Evolutionary conservation across 1,140 invertebrate species (phyloP).

Genomic region (Ooceraea biroi): DNA sequence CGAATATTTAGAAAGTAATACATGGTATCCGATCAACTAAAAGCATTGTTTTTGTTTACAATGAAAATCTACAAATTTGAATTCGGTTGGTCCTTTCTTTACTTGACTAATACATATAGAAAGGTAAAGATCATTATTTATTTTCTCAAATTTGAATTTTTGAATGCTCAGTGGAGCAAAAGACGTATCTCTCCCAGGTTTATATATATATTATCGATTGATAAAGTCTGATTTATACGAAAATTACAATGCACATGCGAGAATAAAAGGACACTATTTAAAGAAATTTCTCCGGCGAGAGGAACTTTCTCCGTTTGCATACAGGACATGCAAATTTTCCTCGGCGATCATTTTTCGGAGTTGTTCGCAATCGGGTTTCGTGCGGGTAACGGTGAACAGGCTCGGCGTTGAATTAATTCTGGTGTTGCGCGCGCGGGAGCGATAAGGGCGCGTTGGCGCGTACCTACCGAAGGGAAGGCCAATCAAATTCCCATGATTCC

Average conservation of each 20-base stretch:
- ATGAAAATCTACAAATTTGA: too few relatives aligned
- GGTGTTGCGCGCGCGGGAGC: constrained; percentile 37
- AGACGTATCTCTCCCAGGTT: neutral
- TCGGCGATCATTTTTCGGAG: constrained; percentile 12
- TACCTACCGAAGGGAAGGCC: constrained; percentile 72
- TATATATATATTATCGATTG: neutral
- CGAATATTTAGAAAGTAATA: neutral
- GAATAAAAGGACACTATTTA: constrained; percentile 5
- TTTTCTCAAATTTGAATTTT: too few relatives aligned
- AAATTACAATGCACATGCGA: neutral
- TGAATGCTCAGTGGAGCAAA: too few relatives aligned
- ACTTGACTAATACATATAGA: too few relatives aligned
- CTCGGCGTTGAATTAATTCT: constrained; percentile 44
- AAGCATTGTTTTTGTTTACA: neutral
- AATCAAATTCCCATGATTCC: constrained; percentile 87
- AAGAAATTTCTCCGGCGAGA: neutral
- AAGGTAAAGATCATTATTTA: too few relatives aligned
- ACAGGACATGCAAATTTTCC: neutral
- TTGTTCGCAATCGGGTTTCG: neutral
- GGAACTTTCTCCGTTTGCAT: neutral
- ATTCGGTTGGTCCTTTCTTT: too few relatives aligned
- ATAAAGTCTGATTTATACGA: constrained; percentile 15
- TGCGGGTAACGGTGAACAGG: neutral
- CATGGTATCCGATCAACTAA: neutral
- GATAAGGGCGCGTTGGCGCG: constrained; percentile 56